A percentile compares a stretch with the other conserved stretches of the same genome.
phyloP scores from a whole-genome alignment of 2,888 invertebrate species.

The Leptinotarsa juncta region DNA sequence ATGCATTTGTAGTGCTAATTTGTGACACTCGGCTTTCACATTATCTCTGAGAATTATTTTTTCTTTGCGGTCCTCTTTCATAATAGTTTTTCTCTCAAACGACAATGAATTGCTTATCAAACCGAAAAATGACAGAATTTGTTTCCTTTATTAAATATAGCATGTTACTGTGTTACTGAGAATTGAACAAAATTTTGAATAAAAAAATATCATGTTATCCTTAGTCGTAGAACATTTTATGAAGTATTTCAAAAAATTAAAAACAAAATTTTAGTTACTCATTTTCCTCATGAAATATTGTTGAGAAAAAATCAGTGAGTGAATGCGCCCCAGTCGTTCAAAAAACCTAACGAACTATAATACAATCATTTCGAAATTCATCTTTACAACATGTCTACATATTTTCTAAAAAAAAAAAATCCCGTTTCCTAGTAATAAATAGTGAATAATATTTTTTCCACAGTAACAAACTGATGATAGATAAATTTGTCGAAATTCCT shows the following conservation, averaged over 20 bases:
- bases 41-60: conserved; percentile 2
- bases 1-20: conserved; percentile 16
- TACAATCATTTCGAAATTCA: background rate
- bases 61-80: background rate
- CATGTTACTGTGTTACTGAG: background rate
- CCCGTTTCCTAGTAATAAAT: background rate
- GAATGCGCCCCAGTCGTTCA: background rate
- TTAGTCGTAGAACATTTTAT: too few species aligned
- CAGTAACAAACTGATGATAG: background rate
- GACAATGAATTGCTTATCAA: background rate
- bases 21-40: conserved; percentile 18
- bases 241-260: too few species aligned
- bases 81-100: background rate
- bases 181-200: background rate
- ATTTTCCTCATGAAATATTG: background rate
- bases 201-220: background rate
- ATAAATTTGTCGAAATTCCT: background rate
- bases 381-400: background rate
- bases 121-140: background rate
- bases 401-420: background rate
- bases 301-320: background rate
- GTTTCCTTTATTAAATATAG: background rate
- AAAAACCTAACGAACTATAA: too few species aligned
- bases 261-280: too few species aligned
- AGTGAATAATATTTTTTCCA: background rate